A percentile compares a stretch with the other conserved stretches of the same genome.
phyloP scores from a whole-genome alignment of 2,113 vertebrate species.

The Tupaia chinensis region DNA sequence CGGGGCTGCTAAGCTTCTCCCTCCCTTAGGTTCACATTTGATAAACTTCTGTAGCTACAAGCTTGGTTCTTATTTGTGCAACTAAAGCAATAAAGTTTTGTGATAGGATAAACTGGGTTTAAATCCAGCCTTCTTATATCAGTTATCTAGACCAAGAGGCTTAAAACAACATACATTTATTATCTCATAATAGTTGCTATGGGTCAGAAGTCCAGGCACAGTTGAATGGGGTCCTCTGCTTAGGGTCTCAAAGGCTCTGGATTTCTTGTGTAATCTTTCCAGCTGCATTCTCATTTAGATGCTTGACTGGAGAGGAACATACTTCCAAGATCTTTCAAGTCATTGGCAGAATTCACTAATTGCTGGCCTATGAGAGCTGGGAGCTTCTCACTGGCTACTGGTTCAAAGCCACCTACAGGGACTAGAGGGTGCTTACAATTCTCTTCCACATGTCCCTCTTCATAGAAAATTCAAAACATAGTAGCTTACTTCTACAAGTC shows the following conservation, averaged over 20 bases:
- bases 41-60: not conserved
- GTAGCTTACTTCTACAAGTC: not conserved
- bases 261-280: not conserved
- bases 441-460: not conserved
- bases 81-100: slow-evolving; percentile 9
- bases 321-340: not conserved
- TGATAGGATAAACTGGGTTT: not conserved
- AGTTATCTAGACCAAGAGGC: not conserved
- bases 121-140: not conserved
- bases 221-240: not conserved
- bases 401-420: not conserved
- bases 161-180: not conserved
- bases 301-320: not conserved
- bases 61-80: not conserved
- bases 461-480: not conserved
- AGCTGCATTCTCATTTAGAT: not conserved
- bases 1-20: not conserved
- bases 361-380: not conserved
- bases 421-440: not conserved
- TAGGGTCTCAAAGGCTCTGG: not conserved
- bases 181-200: not conserved
- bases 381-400: not conserved
- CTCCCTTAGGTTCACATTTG: not conserved
- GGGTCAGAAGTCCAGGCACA: not conserved
- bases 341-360: slow-evolving; percentile 12